Base-by-base conservation (phyloP, 2,797 vertebrate species). In the Fratercula arctica region DNA sequence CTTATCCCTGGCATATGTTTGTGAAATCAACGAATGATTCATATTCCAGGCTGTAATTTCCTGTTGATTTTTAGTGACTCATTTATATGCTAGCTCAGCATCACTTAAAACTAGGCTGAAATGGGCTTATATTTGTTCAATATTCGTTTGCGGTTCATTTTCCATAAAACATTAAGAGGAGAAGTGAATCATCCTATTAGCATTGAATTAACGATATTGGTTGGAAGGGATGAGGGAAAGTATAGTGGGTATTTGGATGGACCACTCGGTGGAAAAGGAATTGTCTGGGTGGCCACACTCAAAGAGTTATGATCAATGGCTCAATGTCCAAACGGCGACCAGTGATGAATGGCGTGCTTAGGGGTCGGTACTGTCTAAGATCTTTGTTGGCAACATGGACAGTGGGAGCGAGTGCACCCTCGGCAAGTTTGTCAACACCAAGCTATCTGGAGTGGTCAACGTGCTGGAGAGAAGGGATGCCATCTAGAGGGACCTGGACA, bases 81-180 rank as follows among this genome's bases (percentile, higher is more conserved):
- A 91, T 94, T 93, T 74, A 54, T 74, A 45, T 96, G 91, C 85
- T 95, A 88, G 39, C 91, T 96, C 91, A 97, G 88, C 93, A 94
- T 4, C 82, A 28, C 45, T 56, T 75, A 56, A 76, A 80, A 76
- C 16, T 26, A 61, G 35, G 53, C 53, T 89, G 90, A 59, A 89
- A 93, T n/a, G 61, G 61, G 45, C 33, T 85, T 25, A 3, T 24
- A 59, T 86, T 82, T 88, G 46, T 63, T 75, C 45, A 45, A 5
- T 77, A 61, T 39, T 76, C 54, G 43, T n/a, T 85, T 89, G 46
- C 14, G n/a, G 28, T 17, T 72, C 13, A 18, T 56, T 92, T 80
- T 72, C 74, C 31, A 14, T 53, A 23, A 82, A 60, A 28, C 11
- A 15, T 63, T 10, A 54, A 85, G 15, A 46, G 39, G 12, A 48